A percentile compares a stretch with the other conserved stretches of the same genome.
phyloP scores from a whole-genome alignment of 1,140 invertebrate genomes.

The Euschistus heros region DNA sequence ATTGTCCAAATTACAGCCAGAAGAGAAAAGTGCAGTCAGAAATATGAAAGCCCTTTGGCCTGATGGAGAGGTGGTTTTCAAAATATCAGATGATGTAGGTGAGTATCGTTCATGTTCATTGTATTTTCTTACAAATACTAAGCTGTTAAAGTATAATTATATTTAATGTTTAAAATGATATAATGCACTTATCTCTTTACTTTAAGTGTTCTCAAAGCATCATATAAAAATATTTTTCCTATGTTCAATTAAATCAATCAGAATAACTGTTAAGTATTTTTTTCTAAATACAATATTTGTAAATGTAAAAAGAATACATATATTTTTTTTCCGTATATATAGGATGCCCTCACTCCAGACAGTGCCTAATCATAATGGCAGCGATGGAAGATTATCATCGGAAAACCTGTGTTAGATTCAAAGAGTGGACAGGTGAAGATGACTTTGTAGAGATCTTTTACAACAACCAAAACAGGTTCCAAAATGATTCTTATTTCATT shows the following conservation, averaged over 20 bases:
- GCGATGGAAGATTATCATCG: slow-evolving; percentile 33
- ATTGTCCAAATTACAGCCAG: background rate
- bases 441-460: slow-evolving; percentile 32
- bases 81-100: slow-evolving; percentile 31
- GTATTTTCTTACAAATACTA: background rate
- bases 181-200: background rate
- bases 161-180: background rate
- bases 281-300: background rate
- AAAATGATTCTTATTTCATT: too few species aligned
- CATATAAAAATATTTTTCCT: background rate
- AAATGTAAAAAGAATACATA: background rate
- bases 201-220: background rate
- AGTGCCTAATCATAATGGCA: slow-evolving; percentile 33
- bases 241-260: background rate
- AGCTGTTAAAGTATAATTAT: background rate
- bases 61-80: slow-evolving; percentile 30
- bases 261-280: background rate
- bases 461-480: slow-evolving; percentile 30
- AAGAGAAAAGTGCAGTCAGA: slow-evolving; percentile 21
- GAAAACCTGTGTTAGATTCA: slow-evolving; percentile 32
- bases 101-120: slow-evolving; percentile 3
- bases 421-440: slow-evolving; percentile 32
- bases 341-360: slow-evolving; percentile 32
- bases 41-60: slow-evolving; percentile 30
- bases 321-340: background rate